Percentiles rank a stretch among this genome's conserved stretches.
These are phyloP conservation scores for Lucilia cuprina DNA, from an alignment of 1,140 invertebrate genomes.

Conservation along the genomic window DNA sequence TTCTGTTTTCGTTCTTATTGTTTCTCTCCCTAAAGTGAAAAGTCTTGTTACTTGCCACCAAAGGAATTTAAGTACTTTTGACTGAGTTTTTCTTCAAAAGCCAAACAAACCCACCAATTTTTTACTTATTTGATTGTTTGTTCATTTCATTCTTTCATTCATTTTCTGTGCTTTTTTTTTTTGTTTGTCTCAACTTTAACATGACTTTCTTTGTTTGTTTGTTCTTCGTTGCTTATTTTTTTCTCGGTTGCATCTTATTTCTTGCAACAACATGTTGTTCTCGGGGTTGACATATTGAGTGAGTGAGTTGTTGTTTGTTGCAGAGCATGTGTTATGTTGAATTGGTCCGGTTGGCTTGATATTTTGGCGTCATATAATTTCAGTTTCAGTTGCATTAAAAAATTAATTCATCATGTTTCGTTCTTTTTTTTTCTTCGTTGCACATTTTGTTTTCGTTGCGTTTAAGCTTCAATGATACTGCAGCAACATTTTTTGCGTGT, in stretches of 20 bases:
- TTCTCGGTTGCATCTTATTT: background rate
- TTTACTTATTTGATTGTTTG: background rate
- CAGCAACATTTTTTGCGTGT: background rate
- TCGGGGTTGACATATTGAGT: slow-evolving; percentile 11
- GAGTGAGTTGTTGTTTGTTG: background rate
- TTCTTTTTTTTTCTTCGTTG: background rate
- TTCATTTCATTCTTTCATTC: slow-evolving; percentile 11
- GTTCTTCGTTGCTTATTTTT: background rate
- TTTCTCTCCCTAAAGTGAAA: slow-evolving; percentile 16
- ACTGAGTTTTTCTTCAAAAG: background rate
- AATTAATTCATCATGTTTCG: slow-evolving; percentile 31
- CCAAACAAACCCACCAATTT: background rate
- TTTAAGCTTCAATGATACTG: slow-evolving; percentile 29
- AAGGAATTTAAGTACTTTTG: slow-evolving; percentile 19
- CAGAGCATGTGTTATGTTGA: slow-evolving; percentile 5
- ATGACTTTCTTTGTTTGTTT: background rate
- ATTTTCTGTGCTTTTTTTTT: background rate
- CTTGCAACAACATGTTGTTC: slow-evolving; percentile 5
- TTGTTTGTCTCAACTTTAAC: background rate
- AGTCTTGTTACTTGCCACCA: slow-evolving; percentile 31
- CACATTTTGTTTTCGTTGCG: slow-evolving; percentile 3
- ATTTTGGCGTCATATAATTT: slow-evolving; percentile 26
- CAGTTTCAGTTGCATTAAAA: slow-evolving; percentile 28
- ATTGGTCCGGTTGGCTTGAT: slow-evolving; percentile 16
- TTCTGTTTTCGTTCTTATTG: background rate